phyloP scores from a whole-genome alignment of 2,113 vertebrate species.

The Hippocampus comes region DNA sequence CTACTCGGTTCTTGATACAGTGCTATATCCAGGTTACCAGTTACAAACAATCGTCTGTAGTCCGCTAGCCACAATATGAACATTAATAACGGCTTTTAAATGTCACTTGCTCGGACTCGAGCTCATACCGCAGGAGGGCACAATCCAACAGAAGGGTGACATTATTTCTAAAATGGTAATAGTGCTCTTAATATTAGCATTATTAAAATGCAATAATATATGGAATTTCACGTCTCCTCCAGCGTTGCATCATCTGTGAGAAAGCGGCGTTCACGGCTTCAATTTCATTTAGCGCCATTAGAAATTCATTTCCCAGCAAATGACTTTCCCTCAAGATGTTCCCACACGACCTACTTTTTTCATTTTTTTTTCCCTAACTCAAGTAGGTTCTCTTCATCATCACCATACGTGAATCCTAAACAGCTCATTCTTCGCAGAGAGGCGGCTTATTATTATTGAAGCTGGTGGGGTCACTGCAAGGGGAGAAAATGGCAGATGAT shows the following conservation, averaged over 20 bases:
- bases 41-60: too few relatives aligned
- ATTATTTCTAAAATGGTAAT: slow-evolving; percentile 51
- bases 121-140: background rate
- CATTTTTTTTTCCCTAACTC: background rate
- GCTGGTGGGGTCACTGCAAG: slow-evolving; percentile 24
- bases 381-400: slow-evolving; percentile 4
- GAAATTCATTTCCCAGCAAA: slow-evolving; percentile 73
- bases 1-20: too few relatives aligned
- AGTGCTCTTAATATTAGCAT: slow-evolving; percentile 34
- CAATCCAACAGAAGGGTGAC: slow-evolving; percentile 39
- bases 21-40: too few relatives aligned
- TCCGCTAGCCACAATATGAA: too few relatives aligned
- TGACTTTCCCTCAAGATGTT: slow-evolving; percentile 64
- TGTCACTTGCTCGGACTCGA: background rate
- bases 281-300: slow-evolving; percentile 71
- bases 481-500: slow-evolving; percentile 8
- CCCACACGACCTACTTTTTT: slow-evolving; percentile 55
- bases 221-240: slow-evolving; percentile 46
- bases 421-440: background rate
- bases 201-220: slow-evolving; percentile 65
- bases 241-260: background rate
- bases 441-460: background rate
- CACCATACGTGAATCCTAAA: background rate
- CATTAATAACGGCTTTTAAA: background rate
- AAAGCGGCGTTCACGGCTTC: slow-evolving; percentile 51